phyloP scores from a whole-genome alignment of 2,888 invertebrate species.

The Morpho achilles region DNA sequence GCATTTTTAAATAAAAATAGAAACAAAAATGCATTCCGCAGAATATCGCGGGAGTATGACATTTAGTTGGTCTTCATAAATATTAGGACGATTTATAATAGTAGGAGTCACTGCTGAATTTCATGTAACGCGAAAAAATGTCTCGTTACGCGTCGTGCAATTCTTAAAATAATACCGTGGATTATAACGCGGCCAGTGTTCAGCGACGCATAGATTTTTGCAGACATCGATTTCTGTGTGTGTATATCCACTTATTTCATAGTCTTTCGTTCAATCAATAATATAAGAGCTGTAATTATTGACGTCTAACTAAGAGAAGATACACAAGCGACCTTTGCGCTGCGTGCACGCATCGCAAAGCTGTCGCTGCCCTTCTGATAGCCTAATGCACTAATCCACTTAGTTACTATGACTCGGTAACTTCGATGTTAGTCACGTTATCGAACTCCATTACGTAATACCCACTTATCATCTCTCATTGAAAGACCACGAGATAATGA shows the following conservation, averaged over 20 bases:
- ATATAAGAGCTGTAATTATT: slow-evolving; percentile 25
- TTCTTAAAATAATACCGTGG: no score
- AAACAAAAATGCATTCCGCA: slow-evolving; percentile 9
- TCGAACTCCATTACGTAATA: slow-evolving; percentile 36
- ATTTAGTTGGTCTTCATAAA: slow-evolving; percentile 4
- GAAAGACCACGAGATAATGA: slow-evolving; percentile 22
- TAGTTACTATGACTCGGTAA: slow-evolving; percentile 41
- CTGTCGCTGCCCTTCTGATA: slow-evolving; percentile 44
- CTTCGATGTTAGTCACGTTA: slow-evolving; percentile 38
- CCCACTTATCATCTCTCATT: slow-evolving; percentile 24
- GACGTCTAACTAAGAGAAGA: slow-evolving; percentile 40
- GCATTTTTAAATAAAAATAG: neutral
- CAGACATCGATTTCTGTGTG: no score
- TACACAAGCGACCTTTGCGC: slow-evolving; percentile 54
- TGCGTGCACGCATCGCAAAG: slow-evolving; percentile 39
- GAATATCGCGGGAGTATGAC: slow-evolving; percentile 19
- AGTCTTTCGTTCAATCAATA: no score
- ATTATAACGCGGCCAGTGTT: no score
- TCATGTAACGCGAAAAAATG: no score
- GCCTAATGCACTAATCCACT: slow-evolving; percentile 53
- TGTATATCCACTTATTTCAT: no score
- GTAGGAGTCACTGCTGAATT: no score
- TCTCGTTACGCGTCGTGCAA: no score
- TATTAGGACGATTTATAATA: no score
- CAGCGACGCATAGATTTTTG: no score